Evolutionary conservation across 1,140 invertebrate species (phyloP), one percentile per base, ranked within the genome.

Genomic region (Drosophila erecta): DNA sequence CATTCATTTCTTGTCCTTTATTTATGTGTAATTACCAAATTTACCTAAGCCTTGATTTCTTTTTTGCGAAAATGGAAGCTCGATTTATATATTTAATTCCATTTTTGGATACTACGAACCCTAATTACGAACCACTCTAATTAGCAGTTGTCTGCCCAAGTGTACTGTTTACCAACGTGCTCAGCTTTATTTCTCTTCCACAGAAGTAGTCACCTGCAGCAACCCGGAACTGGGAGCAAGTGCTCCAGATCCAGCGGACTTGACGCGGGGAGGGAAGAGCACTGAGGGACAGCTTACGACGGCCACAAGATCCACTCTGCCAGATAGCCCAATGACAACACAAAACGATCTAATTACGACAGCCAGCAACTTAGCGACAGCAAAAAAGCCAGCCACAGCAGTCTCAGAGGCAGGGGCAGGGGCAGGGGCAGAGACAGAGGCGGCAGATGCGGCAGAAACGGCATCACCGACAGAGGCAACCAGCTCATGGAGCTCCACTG

Each of bases 341-440:
- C 72, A 89, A 84, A 89, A 89, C 79, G 84, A 89, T 89, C 84
- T 89, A 89, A 89, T 89, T 89, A 89, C 79, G 76, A 80, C 84
- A 80, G 85, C 69, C 69, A 64, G 54, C 78, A 90, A 89, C 84
- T 76, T 87, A 79, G 73, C 79, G 72, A 73, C 76, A 69, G 65
- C 79, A 60, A 79, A 81, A 74, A 71, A 62, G 60, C 54, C 79
- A 79, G 59, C 62, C 58, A 30, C 75, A 51, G 47, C 55, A 61
- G 47, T 3, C 11, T 14, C 61, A 51, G 33, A 53, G 40, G 33
- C 30, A 59, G n/a, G 1, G 17, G 17, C 17, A 17, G n/a, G n/a
- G 40, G 33, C 30, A 59, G n/a, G 1, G 17, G 17, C 17, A 17
- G n/a, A n/a, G n/a, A 17, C 61, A 51, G 33, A 53, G 40, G 33